Evolutionary conservation across 2,888 invertebrate species (phyloP).

Genomic region (Brachyptera putata): DNA sequence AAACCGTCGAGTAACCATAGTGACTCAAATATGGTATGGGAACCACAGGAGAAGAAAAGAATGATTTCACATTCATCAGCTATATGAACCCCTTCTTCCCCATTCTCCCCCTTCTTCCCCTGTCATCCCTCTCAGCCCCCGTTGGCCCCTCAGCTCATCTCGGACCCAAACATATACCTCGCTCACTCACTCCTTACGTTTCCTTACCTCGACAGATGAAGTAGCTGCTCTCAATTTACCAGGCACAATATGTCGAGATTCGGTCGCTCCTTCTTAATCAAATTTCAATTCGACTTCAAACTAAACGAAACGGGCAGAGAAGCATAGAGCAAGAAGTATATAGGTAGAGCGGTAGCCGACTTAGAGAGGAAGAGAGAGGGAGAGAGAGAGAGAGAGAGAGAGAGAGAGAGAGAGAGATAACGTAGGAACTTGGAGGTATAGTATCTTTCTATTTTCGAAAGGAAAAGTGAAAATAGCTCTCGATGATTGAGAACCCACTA

Average conservation of each 20-base stretch:
- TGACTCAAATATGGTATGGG: not conserved
- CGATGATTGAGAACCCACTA: no score
- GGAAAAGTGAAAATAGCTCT: no score
- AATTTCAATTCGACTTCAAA: not conserved
- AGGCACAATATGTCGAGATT: slow-evolving; percentile 5
- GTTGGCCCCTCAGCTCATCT: not conserved
- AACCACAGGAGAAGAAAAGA: not conserved
- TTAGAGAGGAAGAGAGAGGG: no score
- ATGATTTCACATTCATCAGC: slow-evolving; percentile 12
- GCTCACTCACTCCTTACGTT: not conserved
- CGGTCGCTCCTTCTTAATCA: not conserved
- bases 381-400: no score
- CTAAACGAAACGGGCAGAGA: not conserved
- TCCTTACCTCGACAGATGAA: no score
- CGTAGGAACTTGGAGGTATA: no score
- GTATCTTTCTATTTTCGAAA: no score
- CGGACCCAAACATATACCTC: not conserved
- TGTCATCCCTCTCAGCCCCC: no score
- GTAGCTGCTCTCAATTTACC: slow-evolving; percentile 5
- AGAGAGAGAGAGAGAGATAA: no score
- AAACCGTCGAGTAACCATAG: not conserved
- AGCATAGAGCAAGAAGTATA: no score
- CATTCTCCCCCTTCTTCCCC: not conserved
- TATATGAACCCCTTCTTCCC: not conserved
- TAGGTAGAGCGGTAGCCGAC: no score